Percentiles rank a stretch among this genome's conserved stretches.
Conservation (phyloP, 2,888 invertebrate genomes). For the Campoletis raptor region DNA sequence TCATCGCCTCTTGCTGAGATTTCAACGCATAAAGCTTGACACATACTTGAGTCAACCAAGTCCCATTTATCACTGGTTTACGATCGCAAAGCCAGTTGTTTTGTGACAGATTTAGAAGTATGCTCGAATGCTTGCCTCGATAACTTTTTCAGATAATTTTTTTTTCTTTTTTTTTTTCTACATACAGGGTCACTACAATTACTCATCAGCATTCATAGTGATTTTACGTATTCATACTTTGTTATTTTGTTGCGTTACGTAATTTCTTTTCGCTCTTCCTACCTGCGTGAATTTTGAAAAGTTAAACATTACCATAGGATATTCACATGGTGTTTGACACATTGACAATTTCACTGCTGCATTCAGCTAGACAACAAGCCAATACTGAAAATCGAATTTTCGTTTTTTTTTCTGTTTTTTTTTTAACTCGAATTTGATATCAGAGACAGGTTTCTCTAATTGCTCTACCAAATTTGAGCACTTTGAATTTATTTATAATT, state of each 20-base stretch:
- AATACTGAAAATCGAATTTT: neutral
- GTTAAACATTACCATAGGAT: neutral
- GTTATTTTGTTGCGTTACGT: neutral
- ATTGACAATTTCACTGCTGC: neutral
- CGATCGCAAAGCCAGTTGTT: neutral
- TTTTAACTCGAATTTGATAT: neutral
- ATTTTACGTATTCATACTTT: neutral
- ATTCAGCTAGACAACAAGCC: neutral
- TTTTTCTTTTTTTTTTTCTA: neutral
- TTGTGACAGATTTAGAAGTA: neutral
- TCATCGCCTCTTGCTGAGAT: neutral
- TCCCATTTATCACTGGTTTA: neutral
- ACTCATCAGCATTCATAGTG: neutral
- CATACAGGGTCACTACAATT: neutral
- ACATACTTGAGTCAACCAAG: neutral
- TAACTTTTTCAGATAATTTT: neutral
- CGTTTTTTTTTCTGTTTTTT: neutral
- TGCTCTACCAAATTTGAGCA: neutral
- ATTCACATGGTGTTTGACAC: neutral
- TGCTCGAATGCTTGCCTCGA: neutral
- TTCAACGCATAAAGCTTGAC: neutral
- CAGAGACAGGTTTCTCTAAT: neutral
- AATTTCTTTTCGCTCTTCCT: neutral
- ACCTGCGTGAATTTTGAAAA: neutral
- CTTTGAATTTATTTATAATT: neutral